These are phyloP conservation scores for Gallinago paraguaiae DNA, from an alignment of 2,113 vertebrate genomes.

Conservation along the genomic window DNA sequence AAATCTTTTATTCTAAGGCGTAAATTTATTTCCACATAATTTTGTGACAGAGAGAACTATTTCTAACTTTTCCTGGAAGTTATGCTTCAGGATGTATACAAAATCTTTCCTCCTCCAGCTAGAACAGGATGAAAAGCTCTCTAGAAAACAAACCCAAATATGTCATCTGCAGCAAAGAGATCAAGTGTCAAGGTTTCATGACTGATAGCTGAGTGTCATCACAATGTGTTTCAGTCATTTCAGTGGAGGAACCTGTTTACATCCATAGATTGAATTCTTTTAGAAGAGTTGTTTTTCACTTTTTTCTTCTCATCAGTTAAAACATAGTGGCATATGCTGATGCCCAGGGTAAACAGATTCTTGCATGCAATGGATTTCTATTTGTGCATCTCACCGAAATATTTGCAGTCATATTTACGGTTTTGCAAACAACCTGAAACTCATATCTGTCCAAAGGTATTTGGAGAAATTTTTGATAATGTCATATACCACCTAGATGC, in stretches of 20 bases:
- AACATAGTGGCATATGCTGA: not conserved
- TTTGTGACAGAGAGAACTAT: not conserved
- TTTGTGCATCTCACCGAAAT: not conserved
- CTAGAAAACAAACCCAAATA: not conserved
- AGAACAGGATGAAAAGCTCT: not conserved
- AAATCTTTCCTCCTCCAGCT: not conserved
- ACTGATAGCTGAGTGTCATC: not conserved
- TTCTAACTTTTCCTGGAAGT: not conserved
- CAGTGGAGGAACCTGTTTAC: not conserved
- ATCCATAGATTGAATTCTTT: not conserved
- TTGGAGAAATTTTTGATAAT: not conserved
- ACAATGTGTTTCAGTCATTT: not conserved
- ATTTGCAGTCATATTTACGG: not conserved
- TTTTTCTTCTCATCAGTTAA: not conserved
- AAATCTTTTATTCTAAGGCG: not conserved
- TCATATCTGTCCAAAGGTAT: not conserved
- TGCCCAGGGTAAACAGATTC: not conserved
- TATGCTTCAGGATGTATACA: not conserved
- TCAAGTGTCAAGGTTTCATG: not conserved
- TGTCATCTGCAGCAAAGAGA: not conserved
- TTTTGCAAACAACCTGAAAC: not conserved
- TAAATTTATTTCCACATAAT: not conserved
- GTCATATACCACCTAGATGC: not conserved
- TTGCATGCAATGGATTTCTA: not conserved
- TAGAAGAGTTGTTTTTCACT: not conserved